Conservation (phyloP, 2,113 vertebrate genomes). For the Nansenia antarctica region DNA sequence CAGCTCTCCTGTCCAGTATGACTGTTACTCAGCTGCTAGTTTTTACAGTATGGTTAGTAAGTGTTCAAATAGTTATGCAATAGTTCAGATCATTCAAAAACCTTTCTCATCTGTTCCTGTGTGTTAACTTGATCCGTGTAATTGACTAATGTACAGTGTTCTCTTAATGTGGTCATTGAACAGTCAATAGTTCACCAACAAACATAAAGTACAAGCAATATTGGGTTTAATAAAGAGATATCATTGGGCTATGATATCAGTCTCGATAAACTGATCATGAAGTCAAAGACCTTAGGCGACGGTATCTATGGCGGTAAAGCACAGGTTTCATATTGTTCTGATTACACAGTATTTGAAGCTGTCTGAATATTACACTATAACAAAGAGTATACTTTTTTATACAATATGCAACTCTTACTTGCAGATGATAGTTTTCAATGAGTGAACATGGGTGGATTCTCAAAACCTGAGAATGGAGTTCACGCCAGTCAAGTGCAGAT, state of each 20-base stretch:
- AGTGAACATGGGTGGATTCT: neutral
- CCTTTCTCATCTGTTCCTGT: neutral
- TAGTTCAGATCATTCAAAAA: neutral
- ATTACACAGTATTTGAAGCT: slow-evolving; percentile 4
- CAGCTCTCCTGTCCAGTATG: neutral
- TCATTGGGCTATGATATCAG: too few species aligned
- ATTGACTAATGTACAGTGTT: neutral
- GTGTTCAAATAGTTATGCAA: neutral
- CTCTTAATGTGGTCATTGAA: neutral
- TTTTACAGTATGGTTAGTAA: too few species aligned
- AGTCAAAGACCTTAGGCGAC: too few species aligned
- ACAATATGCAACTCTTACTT: neutral
- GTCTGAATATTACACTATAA: neutral
- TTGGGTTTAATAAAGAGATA: too few species aligned
- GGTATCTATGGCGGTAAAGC: neutral
- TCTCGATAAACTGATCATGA: too few species aligned
- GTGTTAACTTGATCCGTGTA: neutral
- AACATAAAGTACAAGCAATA: too few species aligned
- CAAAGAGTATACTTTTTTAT: slow-evolving; percentile 2
- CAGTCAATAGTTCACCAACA: neutral
- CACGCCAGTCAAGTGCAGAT: slow-evolving; percentile 35
- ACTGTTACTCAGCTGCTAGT: neutral
- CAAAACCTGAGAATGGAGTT: neutral
- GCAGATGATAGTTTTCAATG: neutral
- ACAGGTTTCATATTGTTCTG: neutral